Base-by-base conservation (phyloP, 2,113 vertebrate species). In the Epinephelus cyanopodus region DNA sequence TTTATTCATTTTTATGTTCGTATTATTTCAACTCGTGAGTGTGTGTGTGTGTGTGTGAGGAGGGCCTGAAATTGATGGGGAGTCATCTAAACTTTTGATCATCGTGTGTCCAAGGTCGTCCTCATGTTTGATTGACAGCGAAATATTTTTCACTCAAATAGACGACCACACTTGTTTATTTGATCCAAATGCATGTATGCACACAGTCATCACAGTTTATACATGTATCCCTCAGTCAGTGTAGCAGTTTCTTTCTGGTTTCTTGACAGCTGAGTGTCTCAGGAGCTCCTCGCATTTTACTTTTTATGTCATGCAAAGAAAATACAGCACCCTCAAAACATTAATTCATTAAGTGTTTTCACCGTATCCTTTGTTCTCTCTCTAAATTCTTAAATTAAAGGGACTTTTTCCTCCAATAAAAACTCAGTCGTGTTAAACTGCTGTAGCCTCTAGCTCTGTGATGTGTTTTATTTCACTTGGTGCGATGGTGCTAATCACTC, bases 1-100 rank as follows among this genome's bases (percentile, higher is more conserved):
- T 95, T 95, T 94, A 94, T 95, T 94, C 88, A 85, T 94, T 92
- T 92, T 92, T 91, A 86, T 93, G 90, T 90, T 92, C 48, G 52
- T 90, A 85, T 93, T 94, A 90, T 94, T 92, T 87, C 80, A 83
- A 76, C 83, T 87, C 79, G 70, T 83, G 33, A 37, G 79, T 56
- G 74, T 85, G 84, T 45, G 62, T 56, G 74, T 85, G 84, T 45
- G 62, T 29, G 29, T 29, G 73, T 19, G 53, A 27, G 77, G 86
- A 82, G 54, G 74, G 77, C 37, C 48, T 54, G 0, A 6, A 82
- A 91, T 67, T 89, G 77, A 91, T 89, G 69, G 73, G 64, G 57
- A 81, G 29, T 77, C 4, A 12, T 78, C 64, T 74, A 27, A 75
- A 77, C 75, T 53, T 85, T 73, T 83, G 68, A 80, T 84, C 1